These are phyloP conservation scores for Amphilophus citrinellus DNA, from an alignment of 2,113 vertebrate species.

Conservation along the genomic window DNA sequence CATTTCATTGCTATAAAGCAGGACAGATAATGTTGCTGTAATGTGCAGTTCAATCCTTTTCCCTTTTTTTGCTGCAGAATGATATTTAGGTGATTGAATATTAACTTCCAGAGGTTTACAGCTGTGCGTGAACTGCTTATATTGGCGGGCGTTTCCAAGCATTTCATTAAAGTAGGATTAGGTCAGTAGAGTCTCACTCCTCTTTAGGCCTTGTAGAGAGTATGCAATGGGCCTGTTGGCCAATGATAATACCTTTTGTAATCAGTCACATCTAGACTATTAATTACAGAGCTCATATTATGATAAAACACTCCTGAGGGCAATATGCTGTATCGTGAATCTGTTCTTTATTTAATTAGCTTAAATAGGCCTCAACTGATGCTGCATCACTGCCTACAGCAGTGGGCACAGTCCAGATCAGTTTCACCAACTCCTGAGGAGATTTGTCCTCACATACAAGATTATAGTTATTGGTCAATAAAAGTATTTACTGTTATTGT, in stretches of 20 bases:
- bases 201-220: background rate
- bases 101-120: background rate
- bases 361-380: slow-evolving; percentile 21
- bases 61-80: background rate
- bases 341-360: slow-evolving; percentile 9
- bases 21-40: background rate
- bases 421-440: background rate
- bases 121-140: background rate
- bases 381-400: background rate
- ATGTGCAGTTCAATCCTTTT: too few relatives aligned
- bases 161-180: slow-evolving; percentile 41
- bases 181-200: background rate
- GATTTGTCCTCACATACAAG: background rate
- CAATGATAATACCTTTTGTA: background rate
- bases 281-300: slow-evolving; percentile 10
- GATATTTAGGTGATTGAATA: background rate
- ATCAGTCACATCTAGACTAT: slow-evolving; percentile 10
- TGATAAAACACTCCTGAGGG: slow-evolving; percentile 1
- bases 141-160: background rate
- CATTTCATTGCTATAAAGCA: background rate
- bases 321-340: background rate
- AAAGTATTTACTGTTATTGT: background rate
- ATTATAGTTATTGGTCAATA: background rate
- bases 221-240: background rate
- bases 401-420: background rate